Base-by-base conservation (phyloP, 2,113 vertebrate species). In the Cavia aperea region DNA sequence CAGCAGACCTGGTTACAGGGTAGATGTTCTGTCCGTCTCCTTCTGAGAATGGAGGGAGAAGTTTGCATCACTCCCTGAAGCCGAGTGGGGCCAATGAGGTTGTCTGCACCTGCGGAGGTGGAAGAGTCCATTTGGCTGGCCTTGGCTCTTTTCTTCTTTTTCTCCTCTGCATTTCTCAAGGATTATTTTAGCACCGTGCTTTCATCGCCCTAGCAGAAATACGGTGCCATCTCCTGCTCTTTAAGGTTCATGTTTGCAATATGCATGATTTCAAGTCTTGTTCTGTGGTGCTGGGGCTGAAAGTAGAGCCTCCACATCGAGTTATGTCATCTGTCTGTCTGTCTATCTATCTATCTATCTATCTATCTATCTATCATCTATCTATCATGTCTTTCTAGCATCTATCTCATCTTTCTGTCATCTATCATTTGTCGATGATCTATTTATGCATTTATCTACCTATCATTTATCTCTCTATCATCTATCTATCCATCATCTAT, bases 51-150 rank as follows among this genome's bases (percentile, higher is more conserved):
- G 1, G 14, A 72, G 88, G 10, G 5, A 23, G 18, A 26, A 19
- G 4, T 23, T 70, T 11, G 0, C 15, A 12, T 1, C 10, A 4
- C 7, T 2, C 13, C 9, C 63, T 21, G 56, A 1, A 2, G 39
- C 31, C 11, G 43, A 3, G 19, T 21, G 75, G 14, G 16, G 10
- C 8, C 33, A 0, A n/a, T 54, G 14, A 4, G 54, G 54, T 7
- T 31, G 7, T 4, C 51, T 46, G 72, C 70, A 46, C 4, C 3
- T 7, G 5, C n/a, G 16, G 31, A 62, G 43, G 7, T 3, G 62
- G 16, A n/a, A n/a, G 36, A 26, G 4, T 70, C n/a, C 3, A 4
- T 56, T 43, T 82, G 49, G 21, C 49, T 16, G n/a, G 4, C 19
- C 33, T 5, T 5, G 51, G 10, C 49, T 86, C 49, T 51, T 51